phyloP scores from a whole-genome alignment of 35 echinoderm and acorn worm genomes.

The Ophioderma brevispina region DNA sequence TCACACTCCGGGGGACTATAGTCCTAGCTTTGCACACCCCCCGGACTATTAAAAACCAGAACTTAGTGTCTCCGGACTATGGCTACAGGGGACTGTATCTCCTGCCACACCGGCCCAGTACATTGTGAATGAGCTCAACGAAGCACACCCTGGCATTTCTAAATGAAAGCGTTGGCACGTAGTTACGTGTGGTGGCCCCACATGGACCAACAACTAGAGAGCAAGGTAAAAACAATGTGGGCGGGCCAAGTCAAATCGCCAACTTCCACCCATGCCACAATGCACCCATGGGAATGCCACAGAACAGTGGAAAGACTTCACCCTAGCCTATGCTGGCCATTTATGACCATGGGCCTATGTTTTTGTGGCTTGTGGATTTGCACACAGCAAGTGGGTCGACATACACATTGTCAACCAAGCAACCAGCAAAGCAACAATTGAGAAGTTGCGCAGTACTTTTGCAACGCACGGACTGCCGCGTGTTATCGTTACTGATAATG shows the following conservation, averaged over 20 bases:
- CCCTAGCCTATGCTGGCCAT: conserved; percentile 55
- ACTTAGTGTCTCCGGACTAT: too few species aligned
- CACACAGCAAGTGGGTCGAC: conserved; percentile 32
- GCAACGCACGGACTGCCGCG: too few species aligned
- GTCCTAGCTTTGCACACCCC: too few species aligned
- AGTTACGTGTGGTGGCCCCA: conserved; percentile 59
- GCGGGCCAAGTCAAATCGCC: conserved; percentile 11
- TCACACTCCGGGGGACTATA: too few species aligned
- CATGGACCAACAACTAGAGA: conserved; percentile 39
- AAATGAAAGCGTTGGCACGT: too few species aligned
- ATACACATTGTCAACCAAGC: too few species aligned
- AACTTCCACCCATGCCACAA: conserved; percentile 24
- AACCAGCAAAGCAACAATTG: too few species aligned
- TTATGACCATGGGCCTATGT: conserved; percentile 10
- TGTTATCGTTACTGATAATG: conserved; percentile 49
- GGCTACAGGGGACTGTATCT: too few species aligned
- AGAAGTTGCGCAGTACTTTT: too few species aligned
- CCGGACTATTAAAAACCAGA: too few species aligned
- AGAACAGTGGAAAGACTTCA: conserved; percentile 29
- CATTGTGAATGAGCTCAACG: conserved; percentile 70
- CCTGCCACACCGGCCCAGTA: too few species aligned
- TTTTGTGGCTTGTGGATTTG: conserved; percentile 41
- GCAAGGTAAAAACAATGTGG: conserved; percentile 15
- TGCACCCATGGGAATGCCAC: conserved; percentile 52
- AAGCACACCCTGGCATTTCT: too few species aligned